Percentiles rank a stretch among this genome's conserved stretches.
These are phyloP conservation scores for Phylloscopus collybita DNA, from an alignment of 2,797 vertebrate genomes.

Conservation along the genomic window DNA sequence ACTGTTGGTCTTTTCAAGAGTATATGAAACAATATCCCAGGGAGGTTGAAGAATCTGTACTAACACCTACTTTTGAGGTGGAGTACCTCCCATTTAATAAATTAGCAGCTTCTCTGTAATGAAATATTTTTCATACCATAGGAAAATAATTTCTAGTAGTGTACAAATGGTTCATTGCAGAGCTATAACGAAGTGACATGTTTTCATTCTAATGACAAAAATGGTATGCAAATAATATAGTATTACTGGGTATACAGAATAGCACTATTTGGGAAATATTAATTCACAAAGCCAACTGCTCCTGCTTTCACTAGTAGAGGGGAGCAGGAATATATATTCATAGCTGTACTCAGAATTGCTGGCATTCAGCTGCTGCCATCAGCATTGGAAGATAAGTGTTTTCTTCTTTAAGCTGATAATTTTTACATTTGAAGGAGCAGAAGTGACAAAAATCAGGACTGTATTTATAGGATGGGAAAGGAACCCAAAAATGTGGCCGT, in stretches of 20 bases:
- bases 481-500: background rate
- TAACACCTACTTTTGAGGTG: background rate
- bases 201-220: background rate
- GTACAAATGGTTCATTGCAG: background rate
- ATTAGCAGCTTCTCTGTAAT: background rate
- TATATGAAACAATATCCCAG: background rate
- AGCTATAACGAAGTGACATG: background rate
- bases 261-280: background rate
- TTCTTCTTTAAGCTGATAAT: background rate
- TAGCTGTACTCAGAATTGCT: background rate
- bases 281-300: background rate
- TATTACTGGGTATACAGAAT: background rate
- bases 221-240: background rate
- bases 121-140: background rate
- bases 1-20: background rate
- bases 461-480: background rate
- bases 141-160: background rate
- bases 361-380: background rate
- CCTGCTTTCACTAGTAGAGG: background rate
- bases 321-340: constrained; percentile 4
- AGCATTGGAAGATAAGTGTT: background rate
- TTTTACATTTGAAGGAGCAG: constrained; percentile 8
- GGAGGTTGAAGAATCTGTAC: background rate
- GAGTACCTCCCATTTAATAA: background rate
- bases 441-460: background rate